Percentiles rank a stretch among this genome's conserved stretches.
These are phyloP conservation scores for Tetramorium alpestre DNA, from an alignment of 1,140 invertebrate species.

Conservation along the genomic window DNA sequence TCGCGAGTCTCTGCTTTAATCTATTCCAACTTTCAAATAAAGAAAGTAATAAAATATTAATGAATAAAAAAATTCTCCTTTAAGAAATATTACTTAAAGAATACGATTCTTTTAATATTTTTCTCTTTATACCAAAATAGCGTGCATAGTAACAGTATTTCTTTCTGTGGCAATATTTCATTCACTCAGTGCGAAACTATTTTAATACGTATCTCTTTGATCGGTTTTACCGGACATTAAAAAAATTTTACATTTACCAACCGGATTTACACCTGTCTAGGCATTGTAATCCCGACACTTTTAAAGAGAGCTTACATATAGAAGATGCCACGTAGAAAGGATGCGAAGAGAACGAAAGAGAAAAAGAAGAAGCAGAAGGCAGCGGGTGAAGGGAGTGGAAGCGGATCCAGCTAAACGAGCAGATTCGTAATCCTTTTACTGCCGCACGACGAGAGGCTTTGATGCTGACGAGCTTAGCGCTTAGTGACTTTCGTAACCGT, in stretches of 20 bases:
- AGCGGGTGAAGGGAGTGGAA: slow-evolving; percentile 29
- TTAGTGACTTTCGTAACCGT: slow-evolving; percentile 71
- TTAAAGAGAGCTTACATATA: slow-evolving; percentile 16
- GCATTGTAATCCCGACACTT: slow-evolving; percentile 43
- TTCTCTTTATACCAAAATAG: background rate
- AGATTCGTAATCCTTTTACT: slow-evolving; percentile 73
- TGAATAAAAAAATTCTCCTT: background rate
- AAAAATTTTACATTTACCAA: slow-evolving; percentile 8
- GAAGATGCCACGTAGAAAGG: background rate
- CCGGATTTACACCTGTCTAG: slow-evolving; percentile 13
- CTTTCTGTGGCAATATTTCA: background rate
- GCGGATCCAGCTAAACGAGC: slow-evolving; percentile 68
- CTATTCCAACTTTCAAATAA: slow-evolving; percentile 7
- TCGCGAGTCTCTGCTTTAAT: background rate
- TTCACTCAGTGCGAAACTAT: background rate
- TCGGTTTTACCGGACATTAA: slow-evolving; percentile 1
- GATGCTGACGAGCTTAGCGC: slow-evolving; percentile 73
- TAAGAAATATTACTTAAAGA: background rate
- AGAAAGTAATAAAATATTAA: background rate
- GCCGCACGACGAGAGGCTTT: slow-evolving; percentile 66
- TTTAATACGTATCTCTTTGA: slow-evolving; percentile 1
- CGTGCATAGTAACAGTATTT: background rate
- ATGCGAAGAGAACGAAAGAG: background rate
- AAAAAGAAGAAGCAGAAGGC: background rate
- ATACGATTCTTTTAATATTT: background rate